A percentile compares a stretch with the other conserved stretches of the same genome.
phyloP scores from a whole-genome alignment of 2,888 invertebrate genomes.

The Congeria kusceri region DNA sequence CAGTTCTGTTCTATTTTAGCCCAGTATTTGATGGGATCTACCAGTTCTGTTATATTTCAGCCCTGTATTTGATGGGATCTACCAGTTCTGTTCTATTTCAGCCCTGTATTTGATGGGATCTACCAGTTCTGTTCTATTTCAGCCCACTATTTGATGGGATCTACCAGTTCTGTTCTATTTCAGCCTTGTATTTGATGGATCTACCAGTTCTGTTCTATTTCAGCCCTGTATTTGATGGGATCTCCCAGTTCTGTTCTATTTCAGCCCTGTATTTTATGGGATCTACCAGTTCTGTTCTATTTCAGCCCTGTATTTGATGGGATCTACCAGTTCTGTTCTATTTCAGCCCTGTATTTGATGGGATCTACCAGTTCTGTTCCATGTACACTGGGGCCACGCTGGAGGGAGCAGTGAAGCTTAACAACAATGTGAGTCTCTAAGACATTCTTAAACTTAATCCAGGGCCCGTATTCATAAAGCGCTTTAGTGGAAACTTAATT shows the following conservation, averaged over 20 bases:
- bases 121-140: conserved; percentile 97
- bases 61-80: too few species aligned
- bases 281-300: conserved; percentile 96
- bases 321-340: conserved; percentile 93
- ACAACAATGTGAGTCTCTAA: conserved; percentile 89
- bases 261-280: conserved; percentile 91
- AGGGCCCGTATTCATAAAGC: too few species aligned
- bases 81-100: too few species aligned
- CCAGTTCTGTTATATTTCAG: too few species aligned
- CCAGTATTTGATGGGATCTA: too few species aligned
- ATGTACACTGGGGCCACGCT: conserved; percentile 99
- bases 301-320: conserved; percentile 91
- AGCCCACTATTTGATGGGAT: conserved; percentile 92
- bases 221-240: conserved; percentile 91
- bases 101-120: conserved; percentile 92
- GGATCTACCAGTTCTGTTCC: conserved; percentile 98
- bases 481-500: too few species aligned
- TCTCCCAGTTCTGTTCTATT: conserved; percentile 98
- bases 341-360: conserved; percentile 90
- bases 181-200: conserved; percentile 91
- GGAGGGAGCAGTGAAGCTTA: conserved; percentile 98
- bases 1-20: too few species aligned
- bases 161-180: conserved; percentile 97
- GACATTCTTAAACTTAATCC: too few species aligned
- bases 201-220: conserved; percentile 94